Base-by-base conservation (phyloP, 2,888 invertebrate genomes). In the Sphaerophoria taeniata region DNA sequence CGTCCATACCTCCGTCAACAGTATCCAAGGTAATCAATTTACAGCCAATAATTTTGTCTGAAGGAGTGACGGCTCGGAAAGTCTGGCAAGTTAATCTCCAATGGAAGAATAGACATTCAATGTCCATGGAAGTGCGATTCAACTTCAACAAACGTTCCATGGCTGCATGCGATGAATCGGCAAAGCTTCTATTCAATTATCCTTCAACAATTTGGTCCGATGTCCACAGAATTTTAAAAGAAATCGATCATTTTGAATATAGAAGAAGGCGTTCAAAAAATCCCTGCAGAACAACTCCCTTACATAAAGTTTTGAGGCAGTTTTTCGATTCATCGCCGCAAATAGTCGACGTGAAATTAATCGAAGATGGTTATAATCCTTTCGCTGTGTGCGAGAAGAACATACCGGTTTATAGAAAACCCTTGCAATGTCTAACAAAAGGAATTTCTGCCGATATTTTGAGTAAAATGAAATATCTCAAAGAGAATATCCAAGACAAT, bases 31-130 rank as follows among this genome's bases (percentile, higher is more conserved):
- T 85, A 85, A 85, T 58, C 63, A 39, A n/a, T 53, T 77, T 56
- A 11, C 55, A 39, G 12, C 63, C 34, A 31, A 53, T 63, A 58
- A 65, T n/a, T 36, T 39, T 81, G 61, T 85, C 81, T 85, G 81
- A 85, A 61, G 85, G 85, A 81, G 55, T 85, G 34, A 81, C 67
- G 85, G 85, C 85, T 81, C 85, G 81, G 81, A 81, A 77, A 81
- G 39, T 85, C 58, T 85, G 76, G 81, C 63, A 77, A 76, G 77
- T 80, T 16, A 61, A 73, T 73, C 70, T 85, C 5, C 56, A 73
- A 36, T 85, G 81, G 85, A 85, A 63, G 60, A 24, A 43, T 3
- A 43, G 7, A 14, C 14, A 55, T 2, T 61, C 33, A 47, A 60
- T 73, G 56, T 9, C 49, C n/a, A 60, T 81, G n/a, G 85, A 85